Evolutionary conservation across 2,797 vertebrate species (phyloP), one percentile per base, ranked within the genome.

Genomic region (Bovichtus diacanthus): DNA sequence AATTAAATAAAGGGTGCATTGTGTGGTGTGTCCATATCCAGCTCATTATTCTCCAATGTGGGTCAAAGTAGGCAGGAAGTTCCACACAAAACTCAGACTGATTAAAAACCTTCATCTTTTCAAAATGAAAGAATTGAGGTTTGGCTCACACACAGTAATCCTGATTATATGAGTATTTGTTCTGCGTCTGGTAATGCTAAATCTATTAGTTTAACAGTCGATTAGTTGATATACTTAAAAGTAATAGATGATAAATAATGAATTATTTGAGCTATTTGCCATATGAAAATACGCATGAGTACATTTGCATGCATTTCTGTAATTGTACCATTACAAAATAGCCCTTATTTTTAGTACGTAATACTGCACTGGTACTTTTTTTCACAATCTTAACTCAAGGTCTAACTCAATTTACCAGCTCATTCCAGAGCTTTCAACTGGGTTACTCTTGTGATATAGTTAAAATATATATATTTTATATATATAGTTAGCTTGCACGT

Each of bases 1-100:
- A 68, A 1, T 0, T 44, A 73, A 56, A 88, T 85, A 91, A 86
- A 73, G 85, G 58, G 5, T 12, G 9, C 56, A 54, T 77, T 89
- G 86, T 89, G 56, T 27, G 15, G 6, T 18, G 31, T 39, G 44
- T 23, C 4, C 43, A 31, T 23, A n/a, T 60, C 54, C 21, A 39
- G 31, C 36, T 74, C 41, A 60, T 70, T 50, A 34, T 15, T 21
- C 38, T 29, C 43, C 5, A 15, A 47, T 69, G 50, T 80, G 27
- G 60, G 74, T 77, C 74, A 86, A 29, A 71, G 36, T 38, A 18
- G 59, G 67, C 65, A 67, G 36, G 6, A 43, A 56, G 12, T 16
- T 59, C 36, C 81, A 61, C 29, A 64, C n/a, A 8, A 55, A 50
- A 23, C 31, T 55, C 43, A 53, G 4, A 59, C 9, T 3, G 29